phyloP scores from a whole-genome alignment of 2,113 vertebrate genomes.

The Rhinogobius similis region DNA sequence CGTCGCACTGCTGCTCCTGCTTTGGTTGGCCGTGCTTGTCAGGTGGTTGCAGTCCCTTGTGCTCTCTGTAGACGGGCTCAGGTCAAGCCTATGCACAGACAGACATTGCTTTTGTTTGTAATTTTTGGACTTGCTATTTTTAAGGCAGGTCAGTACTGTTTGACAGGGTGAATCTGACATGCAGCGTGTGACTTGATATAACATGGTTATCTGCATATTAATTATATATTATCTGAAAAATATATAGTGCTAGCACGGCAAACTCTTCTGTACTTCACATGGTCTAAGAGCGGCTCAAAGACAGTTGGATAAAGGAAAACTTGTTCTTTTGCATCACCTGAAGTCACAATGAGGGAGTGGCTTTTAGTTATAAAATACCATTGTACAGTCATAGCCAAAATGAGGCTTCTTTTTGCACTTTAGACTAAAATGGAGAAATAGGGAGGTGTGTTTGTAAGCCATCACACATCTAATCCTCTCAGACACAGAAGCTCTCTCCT shows the following conservation, averaged over 20 bases:
- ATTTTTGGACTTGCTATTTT: conserved; percentile 46
- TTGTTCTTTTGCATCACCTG: conserved; percentile 44
- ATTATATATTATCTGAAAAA: conserved; percentile 27
- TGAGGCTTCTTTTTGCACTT: conserved; percentile 41
- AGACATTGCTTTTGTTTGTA: conserved; percentile 40
- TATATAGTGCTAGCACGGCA: conserved; percentile 61
- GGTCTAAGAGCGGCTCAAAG: conserved; percentile 39
- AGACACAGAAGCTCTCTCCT: conserved; percentile 13
- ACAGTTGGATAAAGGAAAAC: conserved; percentile 42
- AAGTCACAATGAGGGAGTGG: conserved; percentile 34
- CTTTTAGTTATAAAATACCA: conserved; percentile 76
- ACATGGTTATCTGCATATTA: conserved; percentile 54
- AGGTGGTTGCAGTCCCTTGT: conserved; percentile 14
- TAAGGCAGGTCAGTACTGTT: conserved; percentile 44
- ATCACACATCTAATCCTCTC: conserved; percentile 15
- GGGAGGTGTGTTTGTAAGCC: conserved; percentile 42
- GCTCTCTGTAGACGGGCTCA: conserved; percentile 40
- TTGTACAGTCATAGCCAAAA: conserved; percentile 74
- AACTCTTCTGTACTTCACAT: conserved; percentile 56
- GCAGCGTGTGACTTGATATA: conserved; percentile 48
- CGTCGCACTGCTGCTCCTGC: conserved; percentile 27
- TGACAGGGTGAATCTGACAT: conserved; percentile 27
- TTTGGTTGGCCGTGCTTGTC: conserved; percentile 33
- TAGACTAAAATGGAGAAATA: conserved; percentile 42
- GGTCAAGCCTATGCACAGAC: conserved; percentile 44